Evolutionary conservation across 2,797 vertebrate species (phyloP).

Genomic region (Podarcis siculus): DNA sequence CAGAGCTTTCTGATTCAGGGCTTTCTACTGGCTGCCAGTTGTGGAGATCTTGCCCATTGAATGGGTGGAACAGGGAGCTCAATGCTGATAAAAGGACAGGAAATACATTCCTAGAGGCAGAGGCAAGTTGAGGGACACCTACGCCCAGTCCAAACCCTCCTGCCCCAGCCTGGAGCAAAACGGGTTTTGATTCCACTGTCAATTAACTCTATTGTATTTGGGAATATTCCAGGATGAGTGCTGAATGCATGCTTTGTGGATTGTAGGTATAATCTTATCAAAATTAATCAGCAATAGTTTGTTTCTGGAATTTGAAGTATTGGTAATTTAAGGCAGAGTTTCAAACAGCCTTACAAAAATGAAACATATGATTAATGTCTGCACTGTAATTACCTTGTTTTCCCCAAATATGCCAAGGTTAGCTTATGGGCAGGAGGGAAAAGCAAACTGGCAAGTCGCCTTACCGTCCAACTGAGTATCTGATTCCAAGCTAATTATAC

Average conservation of each 20-base stretch:
- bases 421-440: slow-evolving; percentile 3
- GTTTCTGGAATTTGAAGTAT: background rate
- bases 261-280: background rate
- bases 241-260: background rate
- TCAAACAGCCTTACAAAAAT: slow-evolving; percentile 1
- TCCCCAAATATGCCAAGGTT: slow-evolving; percentile 23
- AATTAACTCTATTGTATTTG: background rate
- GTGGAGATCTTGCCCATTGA: no score
- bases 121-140: no score
- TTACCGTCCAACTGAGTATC: background rate
- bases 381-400: background rate
- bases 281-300: background rate
- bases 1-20: no score
- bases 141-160: no score
- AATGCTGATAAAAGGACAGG: no score
- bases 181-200: background rate
- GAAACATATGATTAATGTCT: slow-evolving; percentile 14
- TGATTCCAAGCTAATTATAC: slow-evolving; percentile 9
- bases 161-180: no score
- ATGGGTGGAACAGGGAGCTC: no score
- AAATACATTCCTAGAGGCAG: no score
- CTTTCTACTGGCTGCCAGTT: no score
- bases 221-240: background rate
- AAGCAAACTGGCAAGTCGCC: background rate
- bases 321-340: background rate